Evolutionary conservation across 2,113 vertebrate species (phyloP).

Genomic region (Pelodiscus sinensis): DNA sequence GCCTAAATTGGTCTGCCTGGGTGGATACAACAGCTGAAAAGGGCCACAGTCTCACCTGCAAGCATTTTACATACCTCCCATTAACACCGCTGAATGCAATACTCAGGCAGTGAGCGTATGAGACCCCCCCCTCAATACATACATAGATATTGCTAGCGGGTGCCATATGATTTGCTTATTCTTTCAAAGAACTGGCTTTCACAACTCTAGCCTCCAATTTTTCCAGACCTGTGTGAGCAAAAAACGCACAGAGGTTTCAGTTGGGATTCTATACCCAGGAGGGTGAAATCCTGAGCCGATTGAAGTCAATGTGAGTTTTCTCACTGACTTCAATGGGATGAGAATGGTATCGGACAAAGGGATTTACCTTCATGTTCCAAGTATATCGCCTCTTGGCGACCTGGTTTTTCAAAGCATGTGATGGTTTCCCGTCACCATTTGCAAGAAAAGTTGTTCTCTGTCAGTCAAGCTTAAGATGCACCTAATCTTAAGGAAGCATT

Average conservation of each 20-base stretch:
- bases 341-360: not conserved
- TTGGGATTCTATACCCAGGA: not conserved
- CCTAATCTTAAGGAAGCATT: slow-evolving; percentile 10
- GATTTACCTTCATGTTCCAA: not conserved
- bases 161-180: not conserved
- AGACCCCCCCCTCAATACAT: not conserved
- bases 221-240: not conserved
- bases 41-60: not conserved
- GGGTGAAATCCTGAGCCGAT: not conserved
- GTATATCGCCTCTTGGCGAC: not conserved
- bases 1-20: not conserved
- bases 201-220: not conserved
- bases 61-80: not conserved
- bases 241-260: not conserved
- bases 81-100: no score
- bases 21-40: not conserved
- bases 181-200: not conserved
- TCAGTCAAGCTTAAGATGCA: not conserved
- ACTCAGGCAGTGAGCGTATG: not conserved
- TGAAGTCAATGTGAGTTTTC: not conserved
- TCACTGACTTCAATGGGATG: not conserved
- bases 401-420: not conserved
- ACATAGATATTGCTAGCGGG: not conserved
- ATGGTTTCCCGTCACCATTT: accelerated
- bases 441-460: not conserved